These are phyloP conservation scores for Steatornis caripensis DNA, from an alignment of 2,113 vertebrate genomes.

Conservation along the genomic window DNA sequence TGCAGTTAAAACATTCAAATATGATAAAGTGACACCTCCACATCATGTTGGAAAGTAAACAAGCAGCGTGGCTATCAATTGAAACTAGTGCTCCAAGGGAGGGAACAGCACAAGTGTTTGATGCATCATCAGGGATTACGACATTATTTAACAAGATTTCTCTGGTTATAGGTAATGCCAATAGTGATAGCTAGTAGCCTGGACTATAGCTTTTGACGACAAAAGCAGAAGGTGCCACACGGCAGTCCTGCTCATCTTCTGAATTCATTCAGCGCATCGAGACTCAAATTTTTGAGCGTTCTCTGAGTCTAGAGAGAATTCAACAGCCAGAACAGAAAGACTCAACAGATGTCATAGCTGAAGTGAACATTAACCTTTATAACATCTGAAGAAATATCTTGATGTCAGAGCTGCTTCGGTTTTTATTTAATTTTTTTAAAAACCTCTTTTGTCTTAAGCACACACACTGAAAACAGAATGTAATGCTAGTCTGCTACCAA, in stretches of 20 bases:
- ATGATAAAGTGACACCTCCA: neutral
- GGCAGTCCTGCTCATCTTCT: neutral
- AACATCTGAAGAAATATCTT: neutral
- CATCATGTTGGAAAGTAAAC: neutral
- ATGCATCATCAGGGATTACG: neutral
- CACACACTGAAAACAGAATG: neutral
- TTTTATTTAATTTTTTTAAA: neutral
- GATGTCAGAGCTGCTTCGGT: neutral
- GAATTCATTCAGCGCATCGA: fast-evolving
- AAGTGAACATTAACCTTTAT: neutral
- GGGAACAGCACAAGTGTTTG: neutral
- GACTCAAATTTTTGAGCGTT: neutral
- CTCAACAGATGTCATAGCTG: neutral
- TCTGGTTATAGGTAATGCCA: neutral
- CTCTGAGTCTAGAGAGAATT: neutral
- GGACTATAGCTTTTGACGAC: neutral
- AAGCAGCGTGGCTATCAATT: neutral
- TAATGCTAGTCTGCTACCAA: neutral
- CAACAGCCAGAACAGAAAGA: neutral
- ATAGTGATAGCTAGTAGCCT: neutral
- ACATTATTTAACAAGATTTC: neutral
- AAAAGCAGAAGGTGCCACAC: neutral
- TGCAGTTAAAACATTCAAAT: neutral
- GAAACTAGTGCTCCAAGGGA: neutral
- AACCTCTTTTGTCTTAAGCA: neutral